Conservation (phyloP, 2,113 vertebrate species). For the Elachura formosa region DNA sequence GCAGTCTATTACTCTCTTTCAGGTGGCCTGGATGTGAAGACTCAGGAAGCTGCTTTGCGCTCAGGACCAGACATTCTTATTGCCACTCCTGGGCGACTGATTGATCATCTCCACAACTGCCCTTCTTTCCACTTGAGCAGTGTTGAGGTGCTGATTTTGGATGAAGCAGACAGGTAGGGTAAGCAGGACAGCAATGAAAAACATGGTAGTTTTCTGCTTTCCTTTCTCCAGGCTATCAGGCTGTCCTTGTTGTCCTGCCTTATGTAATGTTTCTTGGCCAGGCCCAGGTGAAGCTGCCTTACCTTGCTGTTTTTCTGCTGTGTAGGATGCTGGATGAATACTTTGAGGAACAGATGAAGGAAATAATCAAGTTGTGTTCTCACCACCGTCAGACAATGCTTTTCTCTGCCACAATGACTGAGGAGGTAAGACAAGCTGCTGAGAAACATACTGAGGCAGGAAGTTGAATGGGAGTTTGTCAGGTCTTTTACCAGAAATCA, state of each 20-base stretch:
- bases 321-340: slow-evolving; percentile 96
- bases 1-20: neutral
- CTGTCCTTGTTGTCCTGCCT: neutral
- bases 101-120: slow-evolving; percentile 97
- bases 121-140: slow-evolving; percentile 90
- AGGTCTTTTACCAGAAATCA: neutral
- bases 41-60: slow-evolving; percentile 89
- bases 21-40: slow-evolving; percentile 95
- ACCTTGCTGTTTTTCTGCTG: neutral
- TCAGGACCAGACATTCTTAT: slow-evolving; percentile 91
- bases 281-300: neutral
- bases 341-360: slow-evolving; percentile 99
- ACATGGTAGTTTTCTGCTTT: neutral
- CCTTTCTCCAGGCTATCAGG: neutral
- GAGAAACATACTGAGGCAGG: neutral
- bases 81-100: slow-evolving; percentile 91
- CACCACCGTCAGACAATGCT: slow-evolving; percentile 95
- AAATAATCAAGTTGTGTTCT: slow-evolving; percentile 91
- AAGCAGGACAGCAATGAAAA: neutral
- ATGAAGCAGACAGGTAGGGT: slow-evolving; percentile 90
- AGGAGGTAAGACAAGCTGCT: slow-evolving; percentile 77
- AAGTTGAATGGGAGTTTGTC: neutral
- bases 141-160: slow-evolving; percentile 94
- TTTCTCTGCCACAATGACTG: slow-evolving; percentile 96
- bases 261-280: neutral